These are phyloP conservation scores for Macropodus opercularis DNA, from an alignment of 2,797 vertebrate species.

Conservation along the genomic window DNA sequence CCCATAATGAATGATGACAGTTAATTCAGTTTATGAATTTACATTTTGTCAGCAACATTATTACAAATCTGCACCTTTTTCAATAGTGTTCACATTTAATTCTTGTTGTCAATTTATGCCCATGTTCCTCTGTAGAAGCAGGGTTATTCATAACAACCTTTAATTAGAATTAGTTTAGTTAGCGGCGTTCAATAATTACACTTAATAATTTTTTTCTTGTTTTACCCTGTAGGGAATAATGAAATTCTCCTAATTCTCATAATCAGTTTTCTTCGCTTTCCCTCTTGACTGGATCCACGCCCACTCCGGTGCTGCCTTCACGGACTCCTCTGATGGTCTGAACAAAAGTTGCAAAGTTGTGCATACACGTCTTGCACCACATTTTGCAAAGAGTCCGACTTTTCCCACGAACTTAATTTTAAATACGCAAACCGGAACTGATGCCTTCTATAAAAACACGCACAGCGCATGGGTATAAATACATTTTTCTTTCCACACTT, in stretches of 20 bases:
- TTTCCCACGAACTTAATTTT: too few relatives aligned
- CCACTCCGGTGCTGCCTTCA: conserved; percentile 37
- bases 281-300: conserved; percentile 22
- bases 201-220: background rate
- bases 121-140: background rate
- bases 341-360: background rate
- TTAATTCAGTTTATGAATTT: too few relatives aligned
- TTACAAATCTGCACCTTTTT: background rate
- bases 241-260: background rate
- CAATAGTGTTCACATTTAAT: background rate
- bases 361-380: background rate
- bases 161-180: background rate
- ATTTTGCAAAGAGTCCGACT: too few relatives aligned
- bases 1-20: too few relatives aligned
- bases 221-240: background rate
- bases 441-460: too few relatives aligned
- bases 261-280: too few relatives aligned
- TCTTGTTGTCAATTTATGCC: background rate
- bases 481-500: too few relatives aligned
- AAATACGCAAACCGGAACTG: too few relatives aligned
- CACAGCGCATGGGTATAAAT: too few relatives aligned
- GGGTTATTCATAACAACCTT: background rate
- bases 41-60: too few relatives aligned
- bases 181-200: background rate
- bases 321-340: background rate